Conservation (phyloP, 2,888 invertebrate genomes). For the Campaea margaritaria region DNA sequence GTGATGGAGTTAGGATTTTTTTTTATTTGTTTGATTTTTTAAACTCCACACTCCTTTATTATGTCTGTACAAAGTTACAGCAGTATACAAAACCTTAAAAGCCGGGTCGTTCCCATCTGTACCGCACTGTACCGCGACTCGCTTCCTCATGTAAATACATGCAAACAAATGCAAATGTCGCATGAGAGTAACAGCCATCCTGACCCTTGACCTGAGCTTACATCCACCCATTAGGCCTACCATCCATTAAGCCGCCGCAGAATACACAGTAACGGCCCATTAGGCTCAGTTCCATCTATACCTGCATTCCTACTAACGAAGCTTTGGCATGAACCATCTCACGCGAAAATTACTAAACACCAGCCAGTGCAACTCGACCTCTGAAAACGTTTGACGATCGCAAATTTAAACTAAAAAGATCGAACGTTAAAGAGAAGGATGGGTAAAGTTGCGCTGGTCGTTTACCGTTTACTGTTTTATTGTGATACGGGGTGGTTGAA, state of each 20-base stretch:
- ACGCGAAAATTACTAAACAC: slow-evolving; percentile 63
- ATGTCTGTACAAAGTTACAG: too few species aligned
- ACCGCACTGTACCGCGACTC: neutral
- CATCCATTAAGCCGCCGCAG: slow-evolving; percentile 31
- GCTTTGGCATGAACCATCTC: slow-evolving; percentile 59
- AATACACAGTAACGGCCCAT: slow-evolving; percentile 31
- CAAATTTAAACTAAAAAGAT: slow-evolving; percentile 39
- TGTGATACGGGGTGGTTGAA: slow-evolving; percentile 52
- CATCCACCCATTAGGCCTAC: slow-evolving; percentile 35
- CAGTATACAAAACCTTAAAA: neutral
- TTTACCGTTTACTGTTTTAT: slow-evolving; percentile 66
- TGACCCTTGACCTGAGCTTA: slow-evolving; percentile 31
- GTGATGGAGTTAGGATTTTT: too few species aligned
- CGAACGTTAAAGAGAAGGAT: slow-evolving; percentile 36
- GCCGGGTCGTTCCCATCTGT: too few species aligned
- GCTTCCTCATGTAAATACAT: slow-evolving; percentile 13
- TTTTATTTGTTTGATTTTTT: too few species aligned
- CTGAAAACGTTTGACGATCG: slow-evolving; percentile 26
- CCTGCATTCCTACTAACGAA: slow-evolving; percentile 55
- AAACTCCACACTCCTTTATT: too few species aligned
- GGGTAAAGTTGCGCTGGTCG: slow-evolving; percentile 59
- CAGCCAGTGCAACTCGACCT: slow-evolving; percentile 47
- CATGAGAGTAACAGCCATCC: slow-evolving; percentile 15
- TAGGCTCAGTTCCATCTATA: slow-evolving; percentile 26
- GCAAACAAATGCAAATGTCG: slow-evolving; percentile 25